Evolutionary conservation across 2,888 invertebrate genomes (phyloP).

Genomic region (Lagria hirta): DNA sequence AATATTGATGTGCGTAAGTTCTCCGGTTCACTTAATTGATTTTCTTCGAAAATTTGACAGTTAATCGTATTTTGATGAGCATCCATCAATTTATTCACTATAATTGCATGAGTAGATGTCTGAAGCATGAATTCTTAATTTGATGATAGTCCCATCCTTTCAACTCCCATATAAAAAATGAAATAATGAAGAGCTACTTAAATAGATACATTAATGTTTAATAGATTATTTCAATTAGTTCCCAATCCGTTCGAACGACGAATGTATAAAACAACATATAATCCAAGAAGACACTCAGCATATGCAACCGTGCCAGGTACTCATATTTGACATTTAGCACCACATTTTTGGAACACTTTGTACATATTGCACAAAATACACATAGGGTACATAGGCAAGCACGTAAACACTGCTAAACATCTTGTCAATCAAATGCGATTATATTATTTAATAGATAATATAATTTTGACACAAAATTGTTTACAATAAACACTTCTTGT

Average conservation of each 20-base stretch:
- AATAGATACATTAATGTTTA: no score
- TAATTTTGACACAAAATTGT: no score
- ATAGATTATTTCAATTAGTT: conserved; percentile 51
- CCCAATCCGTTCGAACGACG: conserved; percentile 56
- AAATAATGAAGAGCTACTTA: no score
- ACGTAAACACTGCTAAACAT: conserved; percentile 1
- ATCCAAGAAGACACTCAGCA: conserved; percentile 54
- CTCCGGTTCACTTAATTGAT: no score
- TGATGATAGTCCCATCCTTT: conserved; percentile 51
- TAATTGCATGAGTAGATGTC: conserved; percentile 17
- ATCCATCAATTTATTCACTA: conserved; percentile 11
- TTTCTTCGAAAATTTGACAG: conserved; percentile 1
- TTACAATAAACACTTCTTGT: no score
- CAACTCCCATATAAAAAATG: conserved; percentile 30
- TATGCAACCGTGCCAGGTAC: conserved; percentile 54
- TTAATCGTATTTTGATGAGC: conserved; percentile 15
- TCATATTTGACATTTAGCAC: conserved; percentile 10
- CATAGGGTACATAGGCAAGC: background rate
- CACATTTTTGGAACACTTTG: conserved; percentile 7
- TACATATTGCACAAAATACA: conserved; percentile 13
- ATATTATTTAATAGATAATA: no score
- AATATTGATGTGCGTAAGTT: no score
- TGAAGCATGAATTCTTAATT: conserved; percentile 18
- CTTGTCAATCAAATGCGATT: no score
- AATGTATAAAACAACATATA: conserved; percentile 53